These are phyloP conservation scores for Hippocampus mohnikei DNA, from an alignment of 2,113 vertebrate genomes.

Conservation along the genomic window DNA sequence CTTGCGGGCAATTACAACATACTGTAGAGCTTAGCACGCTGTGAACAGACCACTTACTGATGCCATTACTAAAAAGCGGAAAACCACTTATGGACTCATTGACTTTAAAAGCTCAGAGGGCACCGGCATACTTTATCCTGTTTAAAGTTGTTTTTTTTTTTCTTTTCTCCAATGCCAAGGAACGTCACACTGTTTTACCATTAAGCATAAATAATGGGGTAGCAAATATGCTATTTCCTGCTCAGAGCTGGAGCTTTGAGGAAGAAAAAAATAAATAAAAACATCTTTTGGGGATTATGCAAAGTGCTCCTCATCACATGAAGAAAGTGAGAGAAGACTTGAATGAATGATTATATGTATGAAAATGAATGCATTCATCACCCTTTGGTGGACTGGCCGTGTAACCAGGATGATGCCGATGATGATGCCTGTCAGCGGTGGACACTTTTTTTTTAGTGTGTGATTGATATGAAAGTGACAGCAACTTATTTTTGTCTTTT, in stretches of 20 bases:
- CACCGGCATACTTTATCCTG: constrained; percentile 24
- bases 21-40: constrained; percentile 14
- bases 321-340: constrained; percentile 38
- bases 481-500: not conserved
- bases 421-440: not conserved
- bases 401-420: not conserved
- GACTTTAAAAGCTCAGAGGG: constrained; percentile 7
- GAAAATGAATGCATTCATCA: constrained; percentile 15
- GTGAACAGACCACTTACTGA: constrained; percentile 24
- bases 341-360: not conserved
- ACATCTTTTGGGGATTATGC: constrained; percentile 22
- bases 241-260: constrained; percentile 19
- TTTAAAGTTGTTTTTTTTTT: not conserved
- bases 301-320: constrained; percentile 33
- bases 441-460: too few species aligned
- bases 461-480: not conserved
- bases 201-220: constrained; percentile 1
- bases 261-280: not conserved
- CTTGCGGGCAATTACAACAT: constrained; percentile 25
- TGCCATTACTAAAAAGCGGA: constrained; percentile 25
- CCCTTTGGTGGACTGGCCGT: not conserved
- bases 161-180: constrained; percentile 1
- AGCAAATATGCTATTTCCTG: not conserved
- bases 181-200: constrained; percentile 25
- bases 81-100: constrained; percentile 25